Conservation (phyloP, 1,140 invertebrate genomes). For the Tetragnatha versicolor region DNA sequence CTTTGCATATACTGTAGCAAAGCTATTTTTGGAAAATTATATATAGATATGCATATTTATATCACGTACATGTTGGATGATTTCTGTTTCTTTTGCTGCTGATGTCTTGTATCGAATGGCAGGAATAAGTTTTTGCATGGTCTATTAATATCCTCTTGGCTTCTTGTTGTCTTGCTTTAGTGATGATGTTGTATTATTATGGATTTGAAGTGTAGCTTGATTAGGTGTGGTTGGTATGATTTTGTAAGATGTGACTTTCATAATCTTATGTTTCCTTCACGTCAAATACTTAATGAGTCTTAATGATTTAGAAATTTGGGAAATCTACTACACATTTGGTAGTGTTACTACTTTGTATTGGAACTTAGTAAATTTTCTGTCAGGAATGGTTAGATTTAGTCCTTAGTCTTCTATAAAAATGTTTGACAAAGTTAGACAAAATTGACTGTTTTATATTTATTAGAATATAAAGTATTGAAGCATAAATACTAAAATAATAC, state of each 20-base stretch:
- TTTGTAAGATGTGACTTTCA: conserved; percentile 16
- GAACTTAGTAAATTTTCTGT: too few relatives aligned
- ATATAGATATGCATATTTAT: conserved; percentile 46
- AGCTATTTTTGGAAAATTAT: conserved; percentile 52
- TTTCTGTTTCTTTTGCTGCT: neutral
- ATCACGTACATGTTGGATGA: conserved; percentile 29
- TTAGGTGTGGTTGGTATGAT: conserved; percentile 23
- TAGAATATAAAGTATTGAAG: too few relatives aligned
- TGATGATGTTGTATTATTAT: too few relatives aligned
- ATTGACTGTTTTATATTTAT: too few relatives aligned
- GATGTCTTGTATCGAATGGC: neutral
- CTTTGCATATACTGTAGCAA: conserved; percentile 43
- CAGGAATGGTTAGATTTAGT: too few relatives aligned
- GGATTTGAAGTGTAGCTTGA: too few relatives aligned
- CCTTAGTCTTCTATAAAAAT: too few relatives aligned
- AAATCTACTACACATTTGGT: too few relatives aligned
- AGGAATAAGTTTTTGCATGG: neutral
- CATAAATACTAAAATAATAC: too few relatives aligned
- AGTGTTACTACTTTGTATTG: too few relatives aligned
- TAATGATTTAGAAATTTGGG: too few relatives aligned
- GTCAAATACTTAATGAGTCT: neutral
- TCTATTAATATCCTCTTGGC: conserved; percentile 3
- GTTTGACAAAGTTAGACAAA: too few relatives aligned
- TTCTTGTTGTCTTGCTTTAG: conserved; percentile 11
- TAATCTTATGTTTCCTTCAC: neutral